Base-by-base conservation (phyloP, 2,888 invertebrate species). In the Drosophila picticornis region DNA sequence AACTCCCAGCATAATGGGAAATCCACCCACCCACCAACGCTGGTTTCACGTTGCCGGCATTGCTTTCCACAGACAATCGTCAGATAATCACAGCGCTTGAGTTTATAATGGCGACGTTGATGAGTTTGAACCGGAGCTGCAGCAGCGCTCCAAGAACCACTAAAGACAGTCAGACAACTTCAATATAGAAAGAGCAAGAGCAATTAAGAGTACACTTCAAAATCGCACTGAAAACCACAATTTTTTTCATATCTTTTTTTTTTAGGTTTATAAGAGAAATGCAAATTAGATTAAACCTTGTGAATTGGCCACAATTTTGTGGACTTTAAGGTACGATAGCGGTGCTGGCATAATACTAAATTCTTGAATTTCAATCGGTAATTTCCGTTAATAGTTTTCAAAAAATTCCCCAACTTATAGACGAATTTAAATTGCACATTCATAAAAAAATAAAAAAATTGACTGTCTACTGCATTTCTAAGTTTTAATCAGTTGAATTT, bases 41-140 rank as follows among this genome's bases (percentile, higher is more conserved):
- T 56, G 48, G 69, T 57, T 69, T 48, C 68, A 40, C 48, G 52
- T 56, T 27, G 38, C 63, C 58, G 60, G 46, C 63, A 40, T 59
- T 74, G 46, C 40, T 56, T 55, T 10, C 46, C 73, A 73, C 71
- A 65, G 78, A 73, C 81, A 86, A 86, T 84, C 80, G 77, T 80
- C 77, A 80, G 82, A 86, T 84, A 84, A 86, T 84, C 81, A 84
- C 81, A 80, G 63, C 72, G 80, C 82, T 81, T 72, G 82, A 84
- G 87, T 84, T 84, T 80, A 86, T 86, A 86, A 84, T 84, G 59
- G 77, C 84, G 75, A 86, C 84, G 84, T 81, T 85, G 83, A 86
- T 86, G 83, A 77, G 78, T 74, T 81, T 78, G 62, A 74, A 67
- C 76, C 72, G 52, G 55, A 69, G 72, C 59, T 4, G 36, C 43